Percentiles rank a stretch among this genome's conserved stretches.
These are phyloP conservation scores for Thymelicus acteon DNA, from an alignment of 2,888 invertebrate genomes.

Conservation along the genomic window DNA sequence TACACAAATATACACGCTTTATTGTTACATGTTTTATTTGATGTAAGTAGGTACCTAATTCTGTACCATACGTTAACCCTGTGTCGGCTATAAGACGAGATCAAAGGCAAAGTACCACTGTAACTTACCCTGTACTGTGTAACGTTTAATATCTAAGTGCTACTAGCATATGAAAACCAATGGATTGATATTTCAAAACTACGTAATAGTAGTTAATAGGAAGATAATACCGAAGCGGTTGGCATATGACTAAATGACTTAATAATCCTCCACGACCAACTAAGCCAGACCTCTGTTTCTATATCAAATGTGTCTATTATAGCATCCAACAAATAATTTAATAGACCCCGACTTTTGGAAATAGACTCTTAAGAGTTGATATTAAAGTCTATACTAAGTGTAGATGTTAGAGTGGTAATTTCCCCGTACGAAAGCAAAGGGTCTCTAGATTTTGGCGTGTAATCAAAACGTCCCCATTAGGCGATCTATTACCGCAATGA, in stretches of 20 bases:
- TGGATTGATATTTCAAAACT: slow-evolving; percentile 70
- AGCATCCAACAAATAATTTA: slow-evolving; percentile 38
- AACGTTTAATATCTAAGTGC: neutral
- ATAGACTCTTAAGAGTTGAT: neutral
- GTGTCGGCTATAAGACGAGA: neutral
- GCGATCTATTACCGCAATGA: slow-evolving; percentile 68
- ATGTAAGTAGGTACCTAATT: too few species aligned
- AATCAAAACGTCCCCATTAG: slow-evolving; percentile 68
- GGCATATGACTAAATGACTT: slow-evolving; percentile 74
- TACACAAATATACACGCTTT: too few species aligned
- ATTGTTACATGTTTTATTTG: too few species aligned
- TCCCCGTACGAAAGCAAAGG: slow-evolving; percentile 48
- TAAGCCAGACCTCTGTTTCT: slow-evolving; percentile 47
- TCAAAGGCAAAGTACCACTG: neutral
- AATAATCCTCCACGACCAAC: slow-evolving; percentile 58
- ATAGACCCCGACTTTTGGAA: slow-evolving; percentile 1
- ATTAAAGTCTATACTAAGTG: slow-evolving; percentile 32
- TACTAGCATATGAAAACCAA: slow-evolving; percentile 40
- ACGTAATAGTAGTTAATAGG: slow-evolving; percentile 61
- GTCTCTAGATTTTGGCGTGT: slow-evolving; percentile 52
- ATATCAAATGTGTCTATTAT: slow-evolving; percentile 51
- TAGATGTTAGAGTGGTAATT: slow-evolving; percentile 44
- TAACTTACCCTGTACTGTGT: neutral
- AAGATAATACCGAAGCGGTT: slow-evolving; percentile 67
- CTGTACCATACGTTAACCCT: too few species aligned